These are phyloP conservation scores for Cacatua alba DNA, from an alignment of 2,113 vertebrate species.

Conservation along the genomic window DNA sequence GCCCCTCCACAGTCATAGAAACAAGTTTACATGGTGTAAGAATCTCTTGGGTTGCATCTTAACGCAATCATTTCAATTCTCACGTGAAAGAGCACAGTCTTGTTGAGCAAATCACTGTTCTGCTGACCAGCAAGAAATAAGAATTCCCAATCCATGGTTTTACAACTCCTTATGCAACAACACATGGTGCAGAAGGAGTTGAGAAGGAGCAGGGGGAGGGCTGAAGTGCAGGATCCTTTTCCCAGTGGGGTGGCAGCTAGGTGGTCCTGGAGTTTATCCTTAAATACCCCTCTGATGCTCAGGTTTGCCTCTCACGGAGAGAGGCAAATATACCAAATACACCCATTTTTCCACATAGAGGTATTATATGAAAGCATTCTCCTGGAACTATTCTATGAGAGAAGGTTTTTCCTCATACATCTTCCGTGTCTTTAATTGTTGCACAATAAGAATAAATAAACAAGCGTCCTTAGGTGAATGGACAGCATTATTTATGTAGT, in stretches of 20 bases:
- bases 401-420: neutral
- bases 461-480: neutral
- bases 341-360: neutral
- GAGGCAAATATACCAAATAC: neutral
- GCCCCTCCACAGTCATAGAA: neutral
- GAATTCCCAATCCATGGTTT: neutral
- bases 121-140: neutral
- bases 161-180: neutral
- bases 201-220: neutral
- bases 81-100: neutral
- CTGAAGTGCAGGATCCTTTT: neutral
- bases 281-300: neutral
- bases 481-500: neutral
- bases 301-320: neutral
- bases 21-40: neutral
- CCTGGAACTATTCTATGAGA: neutral
- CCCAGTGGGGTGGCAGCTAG: too few relatives aligned
- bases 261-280: neutral
- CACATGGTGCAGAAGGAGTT: rapidly evolving
- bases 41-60: neutral
- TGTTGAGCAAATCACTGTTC: neutral
- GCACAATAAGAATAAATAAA: neutral
- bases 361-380: neutral
- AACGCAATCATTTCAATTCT: neutral
- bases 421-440: neutral